These are phyloP conservation scores for Brachionus plicatilis DNA, from an alignment of 1,140 invertebrate species.

Conservation along the genomic window DNA sequence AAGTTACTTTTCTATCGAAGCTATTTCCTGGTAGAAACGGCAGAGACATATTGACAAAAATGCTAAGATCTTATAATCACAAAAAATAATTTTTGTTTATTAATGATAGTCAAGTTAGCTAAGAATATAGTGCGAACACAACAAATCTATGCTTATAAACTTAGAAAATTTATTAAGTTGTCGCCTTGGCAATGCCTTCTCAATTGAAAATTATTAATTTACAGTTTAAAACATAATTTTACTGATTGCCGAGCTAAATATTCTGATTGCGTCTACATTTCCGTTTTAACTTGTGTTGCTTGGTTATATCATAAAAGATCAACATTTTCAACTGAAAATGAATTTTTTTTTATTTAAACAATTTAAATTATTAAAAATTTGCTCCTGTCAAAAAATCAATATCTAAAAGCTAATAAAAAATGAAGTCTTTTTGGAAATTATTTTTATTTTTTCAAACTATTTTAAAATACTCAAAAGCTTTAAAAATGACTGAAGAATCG, in stretches of 20 bases:
- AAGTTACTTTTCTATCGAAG: conserved; percentile 49
- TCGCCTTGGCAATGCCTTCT: not conserved
- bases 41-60: conserved; percentile 46
- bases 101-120: conserved; percentile 32
- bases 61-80: not conserved
- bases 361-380: not conserved
- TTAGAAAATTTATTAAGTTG: conserved; percentile 12
- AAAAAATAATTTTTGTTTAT: conserved; percentile 32
- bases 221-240: not conserved
- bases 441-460: not conserved
- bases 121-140: conserved; percentile 22
- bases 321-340: not conserved
- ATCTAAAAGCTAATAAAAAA: not conserved
- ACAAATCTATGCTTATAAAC: conserved; percentile 30
- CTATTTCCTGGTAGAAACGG: conserved; percentile 52
- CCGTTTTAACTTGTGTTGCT: not conserved
- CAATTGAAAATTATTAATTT: not conserved
- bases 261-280: not conserved
- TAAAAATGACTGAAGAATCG: conserved; percentile 40
- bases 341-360: not conserved
- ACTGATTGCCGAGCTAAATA: not conserved
- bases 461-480: not conserved
- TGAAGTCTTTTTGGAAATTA: not conserved
- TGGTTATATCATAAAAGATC: not conserved
- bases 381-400: not conserved